phyloP scores from a whole-genome alignment of 2,113 vertebrate species.

The Eurystomus gularis region DNA sequence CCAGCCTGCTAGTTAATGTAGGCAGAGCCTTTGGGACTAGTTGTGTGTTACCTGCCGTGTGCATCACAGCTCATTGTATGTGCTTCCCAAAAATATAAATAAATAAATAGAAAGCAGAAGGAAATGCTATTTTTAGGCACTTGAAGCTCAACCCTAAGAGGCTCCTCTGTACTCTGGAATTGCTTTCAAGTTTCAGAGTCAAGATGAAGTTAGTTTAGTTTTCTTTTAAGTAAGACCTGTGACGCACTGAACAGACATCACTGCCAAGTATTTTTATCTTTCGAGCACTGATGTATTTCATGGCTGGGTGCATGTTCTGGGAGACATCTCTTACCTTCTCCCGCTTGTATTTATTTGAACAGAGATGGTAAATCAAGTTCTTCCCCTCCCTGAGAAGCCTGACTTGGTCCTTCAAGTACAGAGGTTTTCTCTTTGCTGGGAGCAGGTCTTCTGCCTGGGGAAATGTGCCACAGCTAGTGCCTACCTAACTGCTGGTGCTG shows the following conservation, averaged over 20 bases:
- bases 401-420: not conserved
- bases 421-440: not conserved
- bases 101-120: not conserved
- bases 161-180: not conserved
- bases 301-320: not conserved
- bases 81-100: not conserved
- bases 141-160: not conserved
- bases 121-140: not conserved
- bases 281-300: not conserved
- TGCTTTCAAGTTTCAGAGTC: not conserved
- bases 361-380: not conserved
- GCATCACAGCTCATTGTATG: not conserved
- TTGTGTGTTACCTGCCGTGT: not conserved
- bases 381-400: not conserved
- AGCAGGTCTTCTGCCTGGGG: accelerated
- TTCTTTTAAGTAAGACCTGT: not conserved
- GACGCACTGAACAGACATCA: not conserved
- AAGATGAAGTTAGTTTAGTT: not conserved
- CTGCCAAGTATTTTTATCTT: not conserved
- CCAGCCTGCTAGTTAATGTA: not conserved
- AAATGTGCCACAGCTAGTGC: not conserved
- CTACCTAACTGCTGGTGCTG: not conserved
- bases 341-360: not conserved
- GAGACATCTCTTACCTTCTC: not conserved
- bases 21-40: not conserved